Base-by-base conservation (phyloP, 2,113 vertebrate species). In the Emberiza fucata region DNA sequence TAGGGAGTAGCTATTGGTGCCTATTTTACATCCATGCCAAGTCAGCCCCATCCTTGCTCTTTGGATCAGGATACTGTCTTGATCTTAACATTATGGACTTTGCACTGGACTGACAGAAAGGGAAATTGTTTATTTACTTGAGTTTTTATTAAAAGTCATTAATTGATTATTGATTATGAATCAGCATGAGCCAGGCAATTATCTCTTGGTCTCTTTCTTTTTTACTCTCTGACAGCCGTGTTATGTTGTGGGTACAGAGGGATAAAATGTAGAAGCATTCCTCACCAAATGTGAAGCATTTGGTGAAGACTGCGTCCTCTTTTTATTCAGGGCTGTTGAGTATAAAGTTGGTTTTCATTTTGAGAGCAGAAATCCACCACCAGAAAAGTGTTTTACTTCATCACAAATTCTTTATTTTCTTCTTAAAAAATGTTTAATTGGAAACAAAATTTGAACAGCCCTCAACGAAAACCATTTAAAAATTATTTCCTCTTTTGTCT, bases 401-500 rank as follows among this genome's bases (percentile, higher is more conserved):
- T 81, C 33, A 68, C n/a, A 78, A 86, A 86, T 81, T 50, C 47
- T 82, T 14, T 31, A 39, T 82, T 90, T 90, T 66, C 13, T 16
- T 75, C 68, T 86, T 65, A 68, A 68, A 68, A 81, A 20, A 35
- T 60, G n/a, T 40, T 81, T 69, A 42, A 40, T 81, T 78, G 31
- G 37, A 39, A 59, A 51, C 35, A 68, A 91, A 45, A 82, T 48
- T 33, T 29, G 6, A 89, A 37, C 44, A 91, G 14, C 11, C 10
- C 45, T 78, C 45, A 54, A 35, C 35, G 0, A 92, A 90, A 90
- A 22, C 1, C 2, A 59, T 83, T 90, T 77, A 1, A 80, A 91
- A 82, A 56, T 63, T 24, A 28, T 22, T 94, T 92, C 18, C 37
- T 83, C 42, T 88, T 94, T 81, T 68, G 18, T 92, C 72, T 65